These are phyloP conservation scores for Axis porcinus DNA, from an alignment of 2,113 vertebrate species.

Conservation along the genomic window DNA sequence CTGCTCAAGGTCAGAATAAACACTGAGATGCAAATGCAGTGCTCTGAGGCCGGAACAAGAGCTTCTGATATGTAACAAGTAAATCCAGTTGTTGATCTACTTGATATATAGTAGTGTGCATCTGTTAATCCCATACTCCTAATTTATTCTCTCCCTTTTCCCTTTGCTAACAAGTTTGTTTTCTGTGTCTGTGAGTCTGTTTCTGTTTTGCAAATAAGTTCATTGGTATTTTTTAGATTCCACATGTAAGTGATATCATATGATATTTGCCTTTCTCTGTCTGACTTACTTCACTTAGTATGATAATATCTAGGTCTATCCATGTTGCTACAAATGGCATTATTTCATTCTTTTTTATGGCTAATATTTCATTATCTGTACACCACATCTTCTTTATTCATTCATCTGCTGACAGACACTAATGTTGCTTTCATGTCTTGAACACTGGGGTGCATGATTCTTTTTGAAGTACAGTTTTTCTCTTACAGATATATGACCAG, in stretches of 20 bases:
- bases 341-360: background rate
- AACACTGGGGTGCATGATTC: background rate
- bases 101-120: background rate
- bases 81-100: background rate
- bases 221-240: background rate
- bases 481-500: background rate
- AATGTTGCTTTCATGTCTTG: background rate
- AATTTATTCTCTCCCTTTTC: background rate
- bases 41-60: background rate
- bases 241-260: background rate
- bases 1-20: background rate
- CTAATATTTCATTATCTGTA: background rate
- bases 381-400: background rate
- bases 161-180: background rate
- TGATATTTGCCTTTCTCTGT: background rate
- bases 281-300: background rate
- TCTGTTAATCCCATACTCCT: background rate
- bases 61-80: background rate
- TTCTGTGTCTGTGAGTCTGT: background rate
- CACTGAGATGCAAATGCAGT: background rate
- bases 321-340: background rate
- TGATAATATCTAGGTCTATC: background rate
- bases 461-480: background rate
- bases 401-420: background rate
- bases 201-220: background rate